Conservation (phyloP, 2,797 vertebrate species). For the Choloepus didactylus region DNA sequence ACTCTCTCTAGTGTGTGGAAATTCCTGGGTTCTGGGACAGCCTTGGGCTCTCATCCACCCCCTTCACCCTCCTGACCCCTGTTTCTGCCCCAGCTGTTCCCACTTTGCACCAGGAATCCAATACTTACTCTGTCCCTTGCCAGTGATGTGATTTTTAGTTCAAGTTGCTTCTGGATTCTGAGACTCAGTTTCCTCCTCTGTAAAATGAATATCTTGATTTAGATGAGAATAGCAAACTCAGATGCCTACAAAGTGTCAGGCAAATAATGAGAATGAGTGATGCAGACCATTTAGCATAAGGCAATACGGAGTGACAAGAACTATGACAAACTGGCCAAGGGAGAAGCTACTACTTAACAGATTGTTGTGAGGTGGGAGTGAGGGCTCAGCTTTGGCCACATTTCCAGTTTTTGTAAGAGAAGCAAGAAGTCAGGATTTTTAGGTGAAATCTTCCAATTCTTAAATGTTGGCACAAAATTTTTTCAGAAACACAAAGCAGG, state of each 20-base stretch:
- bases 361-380: neutral
- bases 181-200: neutral
- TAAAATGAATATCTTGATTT: neutral
- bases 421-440: constrained; percentile 35
- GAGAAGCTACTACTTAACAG: neutral
- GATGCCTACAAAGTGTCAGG: neutral
- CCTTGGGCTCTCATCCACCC: neutral
- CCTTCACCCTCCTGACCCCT: neutral
- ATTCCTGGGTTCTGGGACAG: neutral
- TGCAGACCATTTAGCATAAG: neutral
- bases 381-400: neutral
- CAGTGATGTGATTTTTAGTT: neutral
- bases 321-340: neutral
- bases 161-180: neutral
- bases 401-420: constrained; percentile 4
- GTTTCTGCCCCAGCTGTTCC: neutral
- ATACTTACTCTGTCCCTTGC: neutral
- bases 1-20: neutral
- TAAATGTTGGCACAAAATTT: constrained; percentile 18
- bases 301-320: neutral
- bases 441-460: constrained; percentile 45
- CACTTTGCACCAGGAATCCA: rapidly evolving
- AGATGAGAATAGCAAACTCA: neutral
- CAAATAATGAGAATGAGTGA: neutral
- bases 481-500: constrained; percentile 54